Conservation (phyloP, 2,888 invertebrate species). For the Axea sp. region DNA sequence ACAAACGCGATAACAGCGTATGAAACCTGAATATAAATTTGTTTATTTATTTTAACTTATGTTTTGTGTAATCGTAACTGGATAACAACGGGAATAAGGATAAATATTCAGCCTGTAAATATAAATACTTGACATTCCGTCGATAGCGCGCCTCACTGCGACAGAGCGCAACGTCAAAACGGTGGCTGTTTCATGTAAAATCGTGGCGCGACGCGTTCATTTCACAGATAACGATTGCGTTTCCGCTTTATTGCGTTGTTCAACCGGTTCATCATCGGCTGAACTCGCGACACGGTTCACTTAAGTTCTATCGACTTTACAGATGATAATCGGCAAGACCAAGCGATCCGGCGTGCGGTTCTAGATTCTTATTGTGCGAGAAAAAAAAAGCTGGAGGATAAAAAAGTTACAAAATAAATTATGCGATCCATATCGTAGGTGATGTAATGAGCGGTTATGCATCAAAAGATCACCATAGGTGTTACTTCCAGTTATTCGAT, state of each 20-base stretch:
- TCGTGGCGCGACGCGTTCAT: conserved; percentile 30
- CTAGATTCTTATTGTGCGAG: conserved; percentile 34
- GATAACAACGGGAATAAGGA: too few relatives aligned
- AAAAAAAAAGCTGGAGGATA: neutral
- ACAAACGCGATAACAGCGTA: conserved; percentile 52
- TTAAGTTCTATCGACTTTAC: conserved; percentile 53
- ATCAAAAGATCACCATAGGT: conserved; percentile 46
- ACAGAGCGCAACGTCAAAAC: conserved; percentile 30
- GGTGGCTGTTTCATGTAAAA: conserved; percentile 23
- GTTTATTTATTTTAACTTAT: too few relatives aligned
- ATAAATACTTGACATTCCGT: conserved; percentile 59
- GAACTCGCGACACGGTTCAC: conserved; percentile 57
- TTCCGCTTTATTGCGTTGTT: conserved; percentile 57
- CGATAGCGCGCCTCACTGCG: conserved; percentile 51
- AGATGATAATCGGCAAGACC: conserved; percentile 50
- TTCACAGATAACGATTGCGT: conserved; percentile 53
- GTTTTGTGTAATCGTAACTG: too few relatives aligned
- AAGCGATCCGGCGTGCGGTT: conserved; percentile 17
- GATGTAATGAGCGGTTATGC: conserved; percentile 43
- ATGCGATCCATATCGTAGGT: conserved; percentile 47
- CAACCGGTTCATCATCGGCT: conserved; percentile 54
- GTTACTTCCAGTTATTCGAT: conserved; percentile 54
- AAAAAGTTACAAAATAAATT: conserved; percentile 27
- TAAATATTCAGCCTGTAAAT: conserved; percentile 8
- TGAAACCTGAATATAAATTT: conserved; percentile 19